phyloP scores from a whole-genome alignment of 2,888 invertebrate species.

The Andrena chrysosceles region DNA sequence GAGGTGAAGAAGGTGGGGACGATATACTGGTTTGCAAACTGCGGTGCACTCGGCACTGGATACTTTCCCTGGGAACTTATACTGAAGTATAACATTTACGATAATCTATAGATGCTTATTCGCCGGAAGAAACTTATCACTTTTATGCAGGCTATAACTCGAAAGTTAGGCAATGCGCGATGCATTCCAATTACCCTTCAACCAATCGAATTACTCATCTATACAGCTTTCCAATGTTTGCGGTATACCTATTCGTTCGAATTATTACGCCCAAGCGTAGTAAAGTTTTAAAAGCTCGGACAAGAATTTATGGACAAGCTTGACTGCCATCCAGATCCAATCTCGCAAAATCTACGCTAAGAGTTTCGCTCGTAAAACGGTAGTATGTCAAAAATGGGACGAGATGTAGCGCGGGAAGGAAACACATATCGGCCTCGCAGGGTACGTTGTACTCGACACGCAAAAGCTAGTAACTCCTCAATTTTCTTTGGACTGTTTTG shows the following conservation, averaged over 20 bases:
- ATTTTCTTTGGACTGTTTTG: neutral
- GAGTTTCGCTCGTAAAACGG: slow-evolving; percentile 19
- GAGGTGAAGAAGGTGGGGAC: slow-evolving; percentile 59
- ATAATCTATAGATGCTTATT: slow-evolving; percentile 64
- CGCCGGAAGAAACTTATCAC: slow-evolving; percentile 67
- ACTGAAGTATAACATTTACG: slow-evolving; percentile 59
- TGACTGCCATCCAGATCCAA: slow-evolving; percentile 22
- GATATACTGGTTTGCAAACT: slow-evolving; percentile 71
- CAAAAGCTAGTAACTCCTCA: neutral
- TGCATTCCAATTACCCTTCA: slow-evolving; percentile 56
- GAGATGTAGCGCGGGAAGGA: neutral
- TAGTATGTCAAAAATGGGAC: slow-evolving; percentile 12
- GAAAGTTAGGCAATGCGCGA: slow-evolving; percentile 62
- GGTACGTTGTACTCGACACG: neutral
- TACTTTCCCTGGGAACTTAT: slow-evolving; percentile 66
- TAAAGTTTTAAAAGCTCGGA: slow-evolving; percentile 27
- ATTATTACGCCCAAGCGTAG: slow-evolving; percentile 38
- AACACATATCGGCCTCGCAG: neutral
- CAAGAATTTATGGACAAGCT: slow-evolving; percentile 40
- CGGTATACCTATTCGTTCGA: slow-evolving; percentile 19
- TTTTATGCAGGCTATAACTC: slow-evolving; percentile 59
- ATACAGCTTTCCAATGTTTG: slow-evolving; percentile 34
- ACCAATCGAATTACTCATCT: slow-evolving; percentile 53
- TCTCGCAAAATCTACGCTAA: neutral
- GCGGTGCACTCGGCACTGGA: slow-evolving; percentile 37